phyloP scores from a whole-genome alignment of 1,140 invertebrate species.

The Orchesella cincta region DNA sequence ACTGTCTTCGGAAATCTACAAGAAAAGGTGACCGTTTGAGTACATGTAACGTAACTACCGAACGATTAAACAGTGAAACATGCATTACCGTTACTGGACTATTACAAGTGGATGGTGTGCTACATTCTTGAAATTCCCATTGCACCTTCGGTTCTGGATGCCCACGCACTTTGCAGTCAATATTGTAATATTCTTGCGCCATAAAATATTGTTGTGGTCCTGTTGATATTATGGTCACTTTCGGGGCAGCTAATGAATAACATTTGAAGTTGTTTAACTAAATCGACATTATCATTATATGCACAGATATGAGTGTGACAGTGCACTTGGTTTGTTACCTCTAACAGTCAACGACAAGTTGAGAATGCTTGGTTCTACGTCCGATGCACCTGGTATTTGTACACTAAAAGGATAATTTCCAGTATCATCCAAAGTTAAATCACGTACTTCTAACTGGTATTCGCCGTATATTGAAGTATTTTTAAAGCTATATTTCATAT shows the following conservation, averaged over 20 bases:
- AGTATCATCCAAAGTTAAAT: slow-evolving; percentile 13
- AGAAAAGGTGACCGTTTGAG: not conserved
- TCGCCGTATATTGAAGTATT: not conserved
- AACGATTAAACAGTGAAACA: not conserved
- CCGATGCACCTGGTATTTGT: not conserved
- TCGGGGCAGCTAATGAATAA: slow-evolving; percentile 32
- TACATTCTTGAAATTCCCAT: slow-evolving; percentile 38
- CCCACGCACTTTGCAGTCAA: slow-evolving; percentile 32
- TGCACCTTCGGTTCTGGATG: slow-evolving; percentile 33
- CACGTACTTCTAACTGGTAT: not conserved
- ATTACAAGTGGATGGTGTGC: not conserved
- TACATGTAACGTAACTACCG: not conserved
- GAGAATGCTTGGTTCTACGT: not conserved
- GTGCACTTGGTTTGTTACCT: not conserved
- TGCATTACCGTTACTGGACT: not conserved
- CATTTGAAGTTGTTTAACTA: not conserved
- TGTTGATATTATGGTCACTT: not conserved
- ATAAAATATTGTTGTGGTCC: not conserved
- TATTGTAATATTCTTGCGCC: not conserved
- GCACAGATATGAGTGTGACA: not conserved
- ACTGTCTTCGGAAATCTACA: not conserved
- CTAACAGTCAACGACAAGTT: slow-evolving; percentile 30
- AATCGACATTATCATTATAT: not conserved
- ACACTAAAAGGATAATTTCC: slow-evolving; percentile 39
- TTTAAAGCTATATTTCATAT: not conserved